Evolutionary conservation across 2,888 invertebrate species (phyloP), one percentile per base, ranked within the genome.

Genomic region (Aethes cnicana): DNA sequence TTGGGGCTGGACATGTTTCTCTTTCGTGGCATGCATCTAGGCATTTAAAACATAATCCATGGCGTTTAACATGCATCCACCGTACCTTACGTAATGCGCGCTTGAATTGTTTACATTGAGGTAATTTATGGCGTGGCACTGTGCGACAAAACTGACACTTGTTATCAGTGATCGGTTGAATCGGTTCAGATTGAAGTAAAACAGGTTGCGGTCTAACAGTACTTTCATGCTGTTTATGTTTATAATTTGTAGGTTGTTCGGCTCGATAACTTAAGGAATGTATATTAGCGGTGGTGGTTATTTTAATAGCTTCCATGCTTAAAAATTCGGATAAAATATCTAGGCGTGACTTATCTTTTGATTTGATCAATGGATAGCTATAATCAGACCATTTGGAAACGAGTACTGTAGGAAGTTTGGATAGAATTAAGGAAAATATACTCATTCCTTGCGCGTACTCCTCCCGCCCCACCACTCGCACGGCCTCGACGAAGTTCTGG

Each of bases 351-450:
- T 36, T 47, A 5, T 16, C 28, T 20, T 7, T 11, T 12, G 21
- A 8, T n/a, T 43, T 17, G 8, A 17, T 17, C 1, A 11, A 6
- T 1, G 33, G 23, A 26, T 32, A 47, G 11, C 21, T 18, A 32
- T 43, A 54, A 18, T 54, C 48, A 1, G 43, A n/a, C 48, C 53
- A 54, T 21, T 48, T 48, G 4, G 43, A 25, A 2, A 47, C 3
- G n/a, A 47, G 32, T 16, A 47, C 28, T 16, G 46, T 28, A 11
- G 46, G 46, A 6, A 47, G 23, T 16, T 44, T 44, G 1, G 43
- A 44, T 25, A 47, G 9, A 5, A 47, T 7, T 36, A 47, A 26
- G 4, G 46, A 11, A 4, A 47, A 35, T 8, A 35, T 46, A 25
- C 33, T 35, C 25, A 46, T 17, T 35, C 25, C 46, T 35, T 46